phyloP scores from a whole-genome alignment of 2,888 invertebrate genomes.

The Lysandra coridon region DNA sequence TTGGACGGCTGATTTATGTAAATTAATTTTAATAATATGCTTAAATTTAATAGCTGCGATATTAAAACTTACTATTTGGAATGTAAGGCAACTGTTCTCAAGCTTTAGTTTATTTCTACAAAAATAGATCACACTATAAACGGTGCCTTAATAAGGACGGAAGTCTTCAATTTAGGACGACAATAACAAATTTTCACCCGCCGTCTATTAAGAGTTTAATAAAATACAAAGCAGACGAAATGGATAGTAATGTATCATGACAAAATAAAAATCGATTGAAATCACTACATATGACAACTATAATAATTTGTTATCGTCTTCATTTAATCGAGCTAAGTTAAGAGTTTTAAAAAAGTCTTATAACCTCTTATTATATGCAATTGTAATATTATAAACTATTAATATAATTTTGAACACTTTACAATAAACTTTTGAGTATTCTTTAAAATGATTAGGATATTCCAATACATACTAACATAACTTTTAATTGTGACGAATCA shows the following conservation, averaged over 20 bases:
- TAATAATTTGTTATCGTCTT: not conserved
- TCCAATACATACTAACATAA: not conserved
- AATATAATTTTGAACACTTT: constrained; percentile 1
- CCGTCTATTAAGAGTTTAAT: not conserved
- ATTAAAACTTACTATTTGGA: not conserved
- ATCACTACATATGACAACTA: not conserved
- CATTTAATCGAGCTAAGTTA: not conserved
- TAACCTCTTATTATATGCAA: not conserved
- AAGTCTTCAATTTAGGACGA: not conserved
- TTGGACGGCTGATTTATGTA: not conserved
- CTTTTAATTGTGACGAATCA: not conserved
- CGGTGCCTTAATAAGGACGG: not conserved
- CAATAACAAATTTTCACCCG: not conserved
- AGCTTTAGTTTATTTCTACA: not conserved
- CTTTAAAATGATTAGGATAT: not conserved
- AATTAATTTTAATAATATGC: not conserved
- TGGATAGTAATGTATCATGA: not conserved
- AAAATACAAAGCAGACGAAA: not conserved
- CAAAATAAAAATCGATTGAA: not conserved
- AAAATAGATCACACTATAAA: not conserved
- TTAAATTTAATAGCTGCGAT: not conserved
- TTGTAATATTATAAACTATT: not conserved
- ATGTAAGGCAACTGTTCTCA: not conserved
- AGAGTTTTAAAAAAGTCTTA: too few relatives aligned
- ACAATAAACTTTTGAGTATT: not conserved